phyloP scores from a whole-genome alignment of 2,113 vertebrate species.

The Datnioides undecimradiatus region DNA sequence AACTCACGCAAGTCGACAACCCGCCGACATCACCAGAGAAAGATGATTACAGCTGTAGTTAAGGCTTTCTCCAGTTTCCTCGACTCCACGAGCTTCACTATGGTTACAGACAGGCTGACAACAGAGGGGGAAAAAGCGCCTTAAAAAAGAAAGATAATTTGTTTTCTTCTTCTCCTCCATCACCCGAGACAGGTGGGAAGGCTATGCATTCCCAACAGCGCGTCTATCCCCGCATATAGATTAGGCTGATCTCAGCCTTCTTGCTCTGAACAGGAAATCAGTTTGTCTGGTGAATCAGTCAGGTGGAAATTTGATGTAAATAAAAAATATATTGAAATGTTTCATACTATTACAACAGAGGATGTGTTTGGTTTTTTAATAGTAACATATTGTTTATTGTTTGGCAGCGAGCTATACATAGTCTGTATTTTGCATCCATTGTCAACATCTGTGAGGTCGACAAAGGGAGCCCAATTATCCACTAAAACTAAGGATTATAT shows the following conservation, averaged over 20 bases:
- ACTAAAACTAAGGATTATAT: constrained; percentile 9
- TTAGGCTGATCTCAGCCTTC: constrained; percentile 29
- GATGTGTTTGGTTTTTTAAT: background rate
- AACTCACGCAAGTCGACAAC: constrained; percentile 46
- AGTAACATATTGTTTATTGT: background rate
- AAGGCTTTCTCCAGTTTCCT: constrained; percentile 5
- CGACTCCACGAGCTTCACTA: constrained; percentile 21
- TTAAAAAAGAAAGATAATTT: constrained; percentile 37
- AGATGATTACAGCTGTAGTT: constrained; percentile 54
- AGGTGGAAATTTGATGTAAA: constrained; percentile 21
- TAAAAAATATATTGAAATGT: constrained; percentile 3
- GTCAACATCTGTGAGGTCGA: constrained; percentile 23
- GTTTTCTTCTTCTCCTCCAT: constrained; percentile 54
- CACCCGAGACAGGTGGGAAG: constrained; percentile 51
- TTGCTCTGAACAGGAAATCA: constrained; percentile 29
- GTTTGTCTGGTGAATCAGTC: constrained; percentile 27
- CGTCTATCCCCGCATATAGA: constrained; percentile 48
- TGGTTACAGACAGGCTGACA: constrained; percentile 47
- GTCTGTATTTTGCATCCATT: background rate
- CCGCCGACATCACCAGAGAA: constrained; percentile 37
- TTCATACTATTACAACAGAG: background rate
- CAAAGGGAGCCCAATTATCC: constrained; percentile 15
- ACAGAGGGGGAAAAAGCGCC: constrained; percentile 1
- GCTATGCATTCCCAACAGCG: constrained; percentile 33
- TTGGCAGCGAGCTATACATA: background rate